Percentiles rank a stretch among this genome's conserved stretches.
phyloP scores from a whole-genome alignment of 2,888 invertebrate species.

The Perdita meconis region DNA sequence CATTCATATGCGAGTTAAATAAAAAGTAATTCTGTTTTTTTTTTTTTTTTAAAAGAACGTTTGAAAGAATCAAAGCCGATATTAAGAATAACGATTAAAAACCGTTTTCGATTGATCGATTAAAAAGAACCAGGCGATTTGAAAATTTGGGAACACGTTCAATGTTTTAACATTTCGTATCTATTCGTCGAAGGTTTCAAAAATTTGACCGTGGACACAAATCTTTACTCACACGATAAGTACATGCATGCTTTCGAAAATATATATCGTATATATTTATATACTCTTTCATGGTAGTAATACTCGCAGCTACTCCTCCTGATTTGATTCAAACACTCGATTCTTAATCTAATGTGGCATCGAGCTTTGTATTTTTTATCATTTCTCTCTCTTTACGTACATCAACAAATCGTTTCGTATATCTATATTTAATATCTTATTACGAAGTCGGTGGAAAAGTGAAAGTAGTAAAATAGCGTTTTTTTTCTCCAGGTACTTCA shows the following conservation, averaged over 20 bases:
- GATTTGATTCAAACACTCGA: constrained; percentile 67
- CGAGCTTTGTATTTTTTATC: constrained; percentile 52
- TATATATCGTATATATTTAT: constrained; percentile 41
- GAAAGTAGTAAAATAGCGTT: constrained; percentile 80
- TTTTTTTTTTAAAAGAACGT: no score
- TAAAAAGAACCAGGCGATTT: constrained; percentile 75
- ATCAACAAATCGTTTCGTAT: constrained; percentile 63
- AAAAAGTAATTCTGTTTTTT: constrained; percentile 63
- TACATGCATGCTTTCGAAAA: constrained; percentile 63
- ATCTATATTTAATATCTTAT: constrained; percentile 68
- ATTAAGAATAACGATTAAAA: constrained; percentile 24
- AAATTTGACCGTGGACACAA: constrained; percentile 64
- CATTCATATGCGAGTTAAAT: constrained; percentile 78
- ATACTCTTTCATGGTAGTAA: constrained; percentile 57
- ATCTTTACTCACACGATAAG: constrained; percentile 72
- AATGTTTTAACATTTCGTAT: constrained; percentile 52
- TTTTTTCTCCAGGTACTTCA: constrained; percentile 73
- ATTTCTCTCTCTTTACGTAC: constrained; percentile 44
- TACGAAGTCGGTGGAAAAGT: constrained; percentile 75
- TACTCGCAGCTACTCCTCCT: constrained; percentile 66
- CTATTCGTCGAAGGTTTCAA: constrained; percentile 53
- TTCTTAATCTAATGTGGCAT: constrained; percentile 68
- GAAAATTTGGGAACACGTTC: constrained; percentile 78
- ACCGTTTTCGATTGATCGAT: constrained; percentile 50
- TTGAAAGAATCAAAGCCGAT: constrained; percentile 41